Conservation (phyloP, 2,888 invertebrate genomes). For the Sylvicola cinctus region DNA sequence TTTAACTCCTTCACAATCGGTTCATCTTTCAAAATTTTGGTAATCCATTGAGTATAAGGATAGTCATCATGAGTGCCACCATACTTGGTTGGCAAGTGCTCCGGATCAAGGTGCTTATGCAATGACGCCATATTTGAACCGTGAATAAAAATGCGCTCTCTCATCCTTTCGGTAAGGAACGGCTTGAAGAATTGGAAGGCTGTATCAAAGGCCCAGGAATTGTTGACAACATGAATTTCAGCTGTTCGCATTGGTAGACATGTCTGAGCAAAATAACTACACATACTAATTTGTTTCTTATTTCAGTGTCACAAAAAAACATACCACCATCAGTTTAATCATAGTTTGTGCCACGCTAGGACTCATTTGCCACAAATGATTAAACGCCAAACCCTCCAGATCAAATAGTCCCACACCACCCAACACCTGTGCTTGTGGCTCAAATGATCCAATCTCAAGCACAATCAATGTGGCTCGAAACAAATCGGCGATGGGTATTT, state of each 20-base stretch:
- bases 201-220: conserved; percentile 64
- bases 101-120: conserved; percentile 49
- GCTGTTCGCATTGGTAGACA: conserved; percentile 52
- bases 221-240: conserved; percentile 57
- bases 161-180: conserved; percentile 45
- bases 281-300: neutral
- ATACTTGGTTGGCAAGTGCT: conserved; percentile 41
- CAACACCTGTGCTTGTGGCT: conserved; percentile 51
- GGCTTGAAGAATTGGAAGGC: conserved; percentile 62
- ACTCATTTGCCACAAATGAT: conserved; percentile 53
- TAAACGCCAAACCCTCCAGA: conserved; percentile 42
- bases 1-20: conserved; percentile 39
- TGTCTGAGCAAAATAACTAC: conserved; percentile 28
- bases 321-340: conserved; percentile 47
- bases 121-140: conserved; percentile 49
- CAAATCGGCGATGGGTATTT: conserved; percentile 41
- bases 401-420: conserved; percentile 63
- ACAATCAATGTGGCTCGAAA: conserved; percentile 50
- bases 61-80: conserved; percentile 41
- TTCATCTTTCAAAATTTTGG: conserved; percentile 33
- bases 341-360: conserved; percentile 46
- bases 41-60: conserved; percentile 53
- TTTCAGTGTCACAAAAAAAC: conserved; percentile 12
- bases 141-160: conserved; percentile 35
- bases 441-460: conserved; percentile 52